Conservation (phyloP, 2,797 vertebrate genomes). For the Phrynocephalus guinanensis region DNA sequence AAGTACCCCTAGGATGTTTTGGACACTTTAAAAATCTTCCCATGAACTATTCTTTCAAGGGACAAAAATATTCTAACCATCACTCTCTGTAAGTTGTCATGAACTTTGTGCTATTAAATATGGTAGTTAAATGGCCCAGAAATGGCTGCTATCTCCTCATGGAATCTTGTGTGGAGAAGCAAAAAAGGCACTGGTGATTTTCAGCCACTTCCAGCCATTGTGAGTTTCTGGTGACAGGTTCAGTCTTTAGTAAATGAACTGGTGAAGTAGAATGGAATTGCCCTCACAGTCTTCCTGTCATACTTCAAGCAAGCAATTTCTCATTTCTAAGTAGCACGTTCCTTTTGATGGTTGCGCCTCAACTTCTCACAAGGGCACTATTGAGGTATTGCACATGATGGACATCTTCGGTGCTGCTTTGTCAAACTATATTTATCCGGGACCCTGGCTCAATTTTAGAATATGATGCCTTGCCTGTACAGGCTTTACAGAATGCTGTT, state of each 20-base stretch:
- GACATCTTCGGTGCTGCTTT: neutral
- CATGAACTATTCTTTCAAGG: too few species aligned
- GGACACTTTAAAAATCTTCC: neutral
- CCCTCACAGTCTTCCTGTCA: neutral
- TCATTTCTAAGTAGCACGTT: neutral
- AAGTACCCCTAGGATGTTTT: neutral
- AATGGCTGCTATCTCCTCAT: neutral
- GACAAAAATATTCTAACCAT: neutral
- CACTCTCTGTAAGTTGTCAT: neutral
- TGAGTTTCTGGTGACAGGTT: conserved; percentile 9
- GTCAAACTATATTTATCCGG: neutral
- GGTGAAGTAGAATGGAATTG: neutral
- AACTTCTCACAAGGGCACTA: neutral
- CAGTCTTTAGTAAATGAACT: neutral
- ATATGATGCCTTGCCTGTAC: neutral
- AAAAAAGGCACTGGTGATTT: neutral
- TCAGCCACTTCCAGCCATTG: neutral
- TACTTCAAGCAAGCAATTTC: neutral
- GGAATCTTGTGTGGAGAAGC: neutral
- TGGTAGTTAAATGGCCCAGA: neutral
- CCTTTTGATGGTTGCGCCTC: neutral
- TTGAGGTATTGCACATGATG: neutral
- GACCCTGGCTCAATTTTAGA: neutral
- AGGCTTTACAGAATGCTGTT: neutral
- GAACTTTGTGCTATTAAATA: neutral